phyloP scores from a whole-genome alignment of 2,888 invertebrate species.

The Archips crataeganus region DNA sequence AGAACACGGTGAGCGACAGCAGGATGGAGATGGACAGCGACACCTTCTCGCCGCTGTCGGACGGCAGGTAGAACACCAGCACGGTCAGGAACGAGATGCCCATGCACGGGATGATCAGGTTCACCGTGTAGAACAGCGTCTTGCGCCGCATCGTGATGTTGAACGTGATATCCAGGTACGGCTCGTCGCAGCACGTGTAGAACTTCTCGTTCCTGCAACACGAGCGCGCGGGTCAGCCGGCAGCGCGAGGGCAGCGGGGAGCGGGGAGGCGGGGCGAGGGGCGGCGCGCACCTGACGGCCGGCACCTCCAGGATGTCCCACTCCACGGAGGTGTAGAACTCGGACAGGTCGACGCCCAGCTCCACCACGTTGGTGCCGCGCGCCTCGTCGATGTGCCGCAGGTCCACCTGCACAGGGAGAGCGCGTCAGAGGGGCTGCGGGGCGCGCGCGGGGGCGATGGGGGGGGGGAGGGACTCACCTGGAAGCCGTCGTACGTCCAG shows the following conservation, averaged over 20 bases:
- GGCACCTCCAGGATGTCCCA: constrained; percentile 99
- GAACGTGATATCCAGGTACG: constrained; percentile 98
- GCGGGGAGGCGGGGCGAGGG: neutral
- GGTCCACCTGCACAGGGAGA: constrained; percentile 89
- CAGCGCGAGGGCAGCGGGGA: neutral
- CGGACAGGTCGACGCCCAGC: constrained; percentile 97
- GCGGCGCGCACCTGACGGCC: constrained; percentile 89
- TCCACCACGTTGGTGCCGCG: constrained; percentile 95
- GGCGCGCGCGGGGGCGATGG: neutral
- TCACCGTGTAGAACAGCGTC: constrained; percentile 98
- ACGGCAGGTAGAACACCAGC: constrained; percentile 98
- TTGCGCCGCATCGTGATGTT: constrained; percentile 98
- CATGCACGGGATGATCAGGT: constrained; percentile 98
- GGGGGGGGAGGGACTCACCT: constrained; percentile 86
- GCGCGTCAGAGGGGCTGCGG: neutral
- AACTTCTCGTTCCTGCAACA: constrained; percentile 93
- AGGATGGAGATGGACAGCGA: constrained; percentile 98
- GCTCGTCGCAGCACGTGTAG: constrained; percentile 99
- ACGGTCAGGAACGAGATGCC: constrained; percentile 98
- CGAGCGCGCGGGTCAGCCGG: constrained; percentile 17
- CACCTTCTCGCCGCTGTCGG: constrained; percentile 99
- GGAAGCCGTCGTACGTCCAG: constrained; percentile 98
- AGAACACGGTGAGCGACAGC: constrained; percentile 98
- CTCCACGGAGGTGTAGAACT: constrained; percentile 99
- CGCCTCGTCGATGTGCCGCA: constrained; percentile 96